Evolutionary conservation across 2,797 vertebrate genomes (phyloP).

Genomic region (Gymnoscopelus microlampas): DNA sequence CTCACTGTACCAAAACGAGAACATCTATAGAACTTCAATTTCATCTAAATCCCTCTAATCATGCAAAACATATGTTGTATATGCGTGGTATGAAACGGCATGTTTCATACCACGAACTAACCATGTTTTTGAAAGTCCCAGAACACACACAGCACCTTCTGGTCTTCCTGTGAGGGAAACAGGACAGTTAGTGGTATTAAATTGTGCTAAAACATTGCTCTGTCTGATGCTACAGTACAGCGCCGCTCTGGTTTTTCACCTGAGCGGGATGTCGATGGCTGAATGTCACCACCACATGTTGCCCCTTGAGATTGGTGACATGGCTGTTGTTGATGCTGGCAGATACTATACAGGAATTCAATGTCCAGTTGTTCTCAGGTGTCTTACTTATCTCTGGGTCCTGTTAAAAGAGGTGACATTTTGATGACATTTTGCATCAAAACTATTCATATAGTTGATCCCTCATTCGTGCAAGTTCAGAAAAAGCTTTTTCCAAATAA

Average conservation of each 20-base stretch:
- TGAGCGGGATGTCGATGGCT: slow-evolving; percentile 72
- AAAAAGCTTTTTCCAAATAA: too few relatives aligned
- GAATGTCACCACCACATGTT: slow-evolving; percentile 84
- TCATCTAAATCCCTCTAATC: neutral
- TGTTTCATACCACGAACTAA: too few relatives aligned
- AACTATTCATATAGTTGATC: too few relatives aligned
- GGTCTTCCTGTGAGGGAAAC: slow-evolving; percentile 64
- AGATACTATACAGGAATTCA: slow-evolving; percentile 88
- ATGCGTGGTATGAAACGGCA: neutral
- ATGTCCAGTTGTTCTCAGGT: slow-evolving; percentile 31
- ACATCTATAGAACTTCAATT: neutral
- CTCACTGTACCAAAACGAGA: too few relatives aligned
- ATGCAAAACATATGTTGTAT: neutral
- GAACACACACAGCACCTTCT: slow-evolving; percentile 82
- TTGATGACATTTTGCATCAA: too few relatives aligned
- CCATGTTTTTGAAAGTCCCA: slow-evolving; percentile 89
- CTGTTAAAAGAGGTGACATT: slow-evolving; percentile 69
- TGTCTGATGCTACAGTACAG: neutral
- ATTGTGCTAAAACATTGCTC: neutral
- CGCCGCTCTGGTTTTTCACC: slow-evolving; percentile 37
- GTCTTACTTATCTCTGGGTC: slow-evolving; percentile 44
- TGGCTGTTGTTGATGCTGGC: slow-evolving; percentile 82
- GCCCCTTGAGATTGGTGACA: slow-evolving; percentile 79
- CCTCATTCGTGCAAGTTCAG: too few relatives aligned
- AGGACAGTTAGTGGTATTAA: neutral